A percentile compares a stretch with the other conserved stretches of the same genome.
phyloP scores from a whole-genome alignment of 2,888 invertebrate genomes.

The Cephus nigrinus region DNA sequence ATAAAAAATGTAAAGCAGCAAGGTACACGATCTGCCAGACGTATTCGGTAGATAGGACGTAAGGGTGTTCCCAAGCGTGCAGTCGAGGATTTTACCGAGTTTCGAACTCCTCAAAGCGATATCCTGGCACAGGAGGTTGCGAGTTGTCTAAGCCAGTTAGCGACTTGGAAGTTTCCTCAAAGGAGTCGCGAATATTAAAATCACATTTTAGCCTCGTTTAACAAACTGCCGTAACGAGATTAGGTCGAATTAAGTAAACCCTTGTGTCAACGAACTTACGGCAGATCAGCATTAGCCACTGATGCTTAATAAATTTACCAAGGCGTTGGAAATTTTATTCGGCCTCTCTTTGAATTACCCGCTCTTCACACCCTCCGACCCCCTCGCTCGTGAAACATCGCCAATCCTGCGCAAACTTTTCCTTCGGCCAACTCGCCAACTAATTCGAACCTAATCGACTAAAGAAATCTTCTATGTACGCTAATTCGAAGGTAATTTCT shows the following conservation, averaged over 20 bases:
- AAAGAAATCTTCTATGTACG: not conserved
- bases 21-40: not conserved
- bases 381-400: not conserved
- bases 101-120: conserved; percentile 55
- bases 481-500: not conserved
- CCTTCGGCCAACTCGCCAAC: not conserved
- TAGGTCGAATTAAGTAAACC: conserved; percentile 54
- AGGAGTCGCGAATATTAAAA: conserved; percentile 61
- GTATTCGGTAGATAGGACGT: not conserved
- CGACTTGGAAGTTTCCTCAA: conserved; percentile 52
- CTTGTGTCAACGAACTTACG: conserved; percentile 42
- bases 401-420: not conserved
- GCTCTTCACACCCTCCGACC: not conserved
- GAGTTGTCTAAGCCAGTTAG: conserved; percentile 53
- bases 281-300: not conserved
- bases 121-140: conserved; percentile 30
- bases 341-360: not conserved
- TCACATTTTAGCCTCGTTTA: conserved; percentile 52
- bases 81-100: conserved; percentile 58
- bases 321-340: not conserved
- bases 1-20: conserved; percentile 13
- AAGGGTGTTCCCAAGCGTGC: conserved; percentile 36
- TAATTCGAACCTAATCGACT: not conserved
- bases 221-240: conserved; percentile 44
- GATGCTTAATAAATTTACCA: not conserved